Evolutionary conservation across 1,140 invertebrate species (phyloP), one percentile per base, ranked within the genome.

Genomic region (Eubasilissa regina): DNA sequence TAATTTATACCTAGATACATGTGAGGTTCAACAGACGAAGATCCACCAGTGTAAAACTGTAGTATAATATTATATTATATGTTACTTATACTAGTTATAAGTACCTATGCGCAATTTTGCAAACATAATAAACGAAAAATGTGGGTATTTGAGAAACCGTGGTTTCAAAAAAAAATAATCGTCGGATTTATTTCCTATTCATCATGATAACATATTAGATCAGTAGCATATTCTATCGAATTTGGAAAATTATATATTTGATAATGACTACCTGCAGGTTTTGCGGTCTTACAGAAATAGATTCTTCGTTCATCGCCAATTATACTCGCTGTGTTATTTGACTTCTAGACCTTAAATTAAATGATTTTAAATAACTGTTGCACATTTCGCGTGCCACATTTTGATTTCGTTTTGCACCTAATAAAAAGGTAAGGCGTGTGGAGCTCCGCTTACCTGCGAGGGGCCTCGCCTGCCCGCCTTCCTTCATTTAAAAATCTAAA

Each of bases 371-470:
- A 58, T 19, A 58, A 64, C 21, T n/a, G n/a, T 35, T 64, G 19
- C 35, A 0, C 35, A 44, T 64, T 64, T 64, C 60, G 60, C 60
- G 60, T 64, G 60, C n/a, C 19, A 43, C 35, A 51, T 64, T 64
- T 64, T n/a, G 13, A 64, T 64, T 13, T 43, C 19, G 35, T 13
- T 64, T 64, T 64, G 35, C 11, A 12, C 35, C 35, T 13, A 25
- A 62, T 25, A n/a, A 62, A 64, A 64, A 35, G 25, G 19, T 44
- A 35, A 11, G 60, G 60, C 60, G 19, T 62, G 19, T 62, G 58
- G 58, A 56, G 13, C 53, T n/a, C 25, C 25, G 25, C 25, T 35
- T 35, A 35, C 25, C 25, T 35, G 25, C 25, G 1, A 35, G 25
- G 1, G 25, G 25, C 25, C 25, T 35, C 25, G 25, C 25, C 25